phyloP scores from a whole-genome alignment of 2,113 vertebrate genomes.

The Peucedramus taeniatus region DNA sequence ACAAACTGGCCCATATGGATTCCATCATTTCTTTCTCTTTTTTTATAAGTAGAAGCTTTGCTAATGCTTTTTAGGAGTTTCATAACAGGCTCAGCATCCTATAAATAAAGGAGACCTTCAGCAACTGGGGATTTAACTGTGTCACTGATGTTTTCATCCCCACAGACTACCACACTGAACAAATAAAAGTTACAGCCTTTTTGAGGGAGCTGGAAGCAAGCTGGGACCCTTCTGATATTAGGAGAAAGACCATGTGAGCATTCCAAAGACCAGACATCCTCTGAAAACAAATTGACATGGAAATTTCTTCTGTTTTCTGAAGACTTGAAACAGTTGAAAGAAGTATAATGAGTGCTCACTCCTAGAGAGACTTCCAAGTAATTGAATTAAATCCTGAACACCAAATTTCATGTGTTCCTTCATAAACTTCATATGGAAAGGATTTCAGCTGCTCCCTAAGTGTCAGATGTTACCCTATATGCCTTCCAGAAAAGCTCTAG shows the following conservation, averaged over 20 bases:
- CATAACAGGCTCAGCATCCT: background rate
- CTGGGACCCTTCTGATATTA: background rate
- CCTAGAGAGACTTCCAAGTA: background rate
- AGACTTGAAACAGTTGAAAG: background rate
- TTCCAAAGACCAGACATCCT: background rate
- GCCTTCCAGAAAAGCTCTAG: background rate
- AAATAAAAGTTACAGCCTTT: background rate
- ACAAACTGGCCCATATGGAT: background rate
- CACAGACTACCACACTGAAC: background rate
- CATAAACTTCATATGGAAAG: background rate
- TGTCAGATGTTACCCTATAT: background rate
- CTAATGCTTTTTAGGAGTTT: background rate
- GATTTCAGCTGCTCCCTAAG: background rate
- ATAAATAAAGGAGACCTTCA: background rate
- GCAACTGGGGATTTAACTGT: background rate
- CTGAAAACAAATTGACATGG: background rate
- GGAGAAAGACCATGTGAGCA: background rate
- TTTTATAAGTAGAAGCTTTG: background rate
- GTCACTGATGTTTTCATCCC: background rate
- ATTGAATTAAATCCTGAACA: background rate
- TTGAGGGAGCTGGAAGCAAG: background rate
- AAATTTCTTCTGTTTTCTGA: background rate
- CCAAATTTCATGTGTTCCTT: background rate
- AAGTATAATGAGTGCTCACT: background rate
- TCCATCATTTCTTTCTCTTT: background rate